Evolutionary conservation across 2,797 vertebrate genomes (phyloP).

Genomic region (Coendou prehensilis): DNA sequence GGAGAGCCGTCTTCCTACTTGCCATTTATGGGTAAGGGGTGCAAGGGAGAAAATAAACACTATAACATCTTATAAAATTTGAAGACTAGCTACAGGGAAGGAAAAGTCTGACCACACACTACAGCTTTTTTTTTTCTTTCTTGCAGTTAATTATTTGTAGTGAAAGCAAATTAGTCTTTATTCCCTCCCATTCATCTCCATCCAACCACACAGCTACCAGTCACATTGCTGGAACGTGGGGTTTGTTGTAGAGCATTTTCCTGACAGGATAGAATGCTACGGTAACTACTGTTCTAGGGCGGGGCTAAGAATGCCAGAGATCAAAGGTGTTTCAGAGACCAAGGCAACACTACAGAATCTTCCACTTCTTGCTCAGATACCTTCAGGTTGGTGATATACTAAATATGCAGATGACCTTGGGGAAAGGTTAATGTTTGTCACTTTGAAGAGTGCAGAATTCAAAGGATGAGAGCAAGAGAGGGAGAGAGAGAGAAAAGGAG

Average conservation of each 20-base stretch:
- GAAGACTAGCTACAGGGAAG: not conserved
- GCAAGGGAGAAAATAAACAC: constrained; percentile 72
- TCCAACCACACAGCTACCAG: not conserved
- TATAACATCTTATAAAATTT: constrained; percentile 67
- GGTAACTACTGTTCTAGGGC: constrained; percentile 8
- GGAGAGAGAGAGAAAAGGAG: too few relatives aligned
- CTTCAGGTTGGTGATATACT: constrained; percentile 41
- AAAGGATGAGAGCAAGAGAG: not conserved
- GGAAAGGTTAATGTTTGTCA: not conserved
- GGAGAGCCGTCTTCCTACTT: not conserved
- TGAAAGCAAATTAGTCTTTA: not conserved
- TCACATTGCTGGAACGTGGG: not conserved
- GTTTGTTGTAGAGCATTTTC: not conserved
- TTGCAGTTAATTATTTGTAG: not conserved
- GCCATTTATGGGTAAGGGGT: not conserved
- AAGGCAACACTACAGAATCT: not conserved
- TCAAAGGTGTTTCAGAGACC: not conserved
- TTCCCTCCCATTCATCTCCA: not conserved
- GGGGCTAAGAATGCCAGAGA: not conserved
- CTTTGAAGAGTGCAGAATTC: not conserved
- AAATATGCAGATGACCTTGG: not conserved
- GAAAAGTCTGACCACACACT: not conserved
- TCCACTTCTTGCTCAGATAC: not conserved
- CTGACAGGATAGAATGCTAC: not conserved
- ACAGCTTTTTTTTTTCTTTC: not conserved